A percentile compares a stretch with the other conserved stretches of the same genome.
These are phyloP conservation scores for Butorides virescens DNA, from an alignment of 2,113 vertebrate genomes.

Conservation along the genomic window DNA sequence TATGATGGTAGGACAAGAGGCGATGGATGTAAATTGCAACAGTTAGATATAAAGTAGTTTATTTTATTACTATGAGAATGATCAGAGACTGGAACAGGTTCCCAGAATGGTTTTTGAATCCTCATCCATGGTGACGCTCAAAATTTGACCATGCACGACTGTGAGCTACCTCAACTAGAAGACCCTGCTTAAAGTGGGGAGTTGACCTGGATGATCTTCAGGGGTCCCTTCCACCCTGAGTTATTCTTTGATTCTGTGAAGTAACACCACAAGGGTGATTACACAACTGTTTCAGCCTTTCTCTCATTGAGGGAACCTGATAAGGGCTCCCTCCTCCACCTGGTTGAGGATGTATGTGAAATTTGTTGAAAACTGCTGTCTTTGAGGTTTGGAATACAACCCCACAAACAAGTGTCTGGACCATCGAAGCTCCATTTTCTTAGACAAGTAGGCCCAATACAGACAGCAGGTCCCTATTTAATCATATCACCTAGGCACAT, in stretches of 20 bases:
- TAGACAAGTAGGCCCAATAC: not conserved
- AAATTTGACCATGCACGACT: rapidly evolving
- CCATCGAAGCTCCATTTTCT: not conserved
- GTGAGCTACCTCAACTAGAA: not conserved
- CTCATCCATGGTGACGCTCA: not conserved
- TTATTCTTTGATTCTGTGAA: not conserved
- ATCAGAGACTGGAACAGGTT: not conserved
- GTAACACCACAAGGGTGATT: not conserved
- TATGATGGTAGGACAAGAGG: not conserved
- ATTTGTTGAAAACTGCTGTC: not conserved
- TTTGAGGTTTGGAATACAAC: not conserved
- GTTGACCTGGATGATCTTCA: not conserved
- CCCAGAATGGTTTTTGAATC: not conserved
- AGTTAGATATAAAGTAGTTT: not conserved
- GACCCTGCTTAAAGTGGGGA: not conserved
- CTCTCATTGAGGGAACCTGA: not conserved
- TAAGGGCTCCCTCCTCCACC: not conserved
- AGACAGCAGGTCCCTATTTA: not conserved
- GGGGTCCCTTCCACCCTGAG: not conserved
- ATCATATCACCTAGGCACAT: not conserved
- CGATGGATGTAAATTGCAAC: not conserved
- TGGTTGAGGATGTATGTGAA: not conserved
- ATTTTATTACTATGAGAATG: not conserved
- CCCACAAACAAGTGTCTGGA: not conserved
- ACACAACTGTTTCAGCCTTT: not conserved